phyloP scores from a whole-genome alignment of 2,888 invertebrate species.

The Amiota communis region DNA sequence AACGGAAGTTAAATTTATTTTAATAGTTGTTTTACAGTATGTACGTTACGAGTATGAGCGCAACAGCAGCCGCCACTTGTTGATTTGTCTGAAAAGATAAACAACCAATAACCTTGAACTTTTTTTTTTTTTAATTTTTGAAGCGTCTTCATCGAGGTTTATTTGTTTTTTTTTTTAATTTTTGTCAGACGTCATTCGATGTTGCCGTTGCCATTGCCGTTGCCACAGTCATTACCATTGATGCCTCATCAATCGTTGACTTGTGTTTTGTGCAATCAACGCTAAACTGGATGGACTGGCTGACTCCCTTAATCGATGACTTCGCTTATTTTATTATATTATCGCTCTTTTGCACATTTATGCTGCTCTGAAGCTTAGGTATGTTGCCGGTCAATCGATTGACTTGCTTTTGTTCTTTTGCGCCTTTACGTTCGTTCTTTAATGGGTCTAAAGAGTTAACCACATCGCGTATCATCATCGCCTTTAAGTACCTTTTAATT shows the following conservation, averaged over 20 bases:
- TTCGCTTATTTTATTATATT: constrained; percentile 46
- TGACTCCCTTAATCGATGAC: constrained; percentile 40
- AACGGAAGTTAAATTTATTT: constrained; percentile 31
- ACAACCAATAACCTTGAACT: background rate
- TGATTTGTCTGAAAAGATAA: background rate
- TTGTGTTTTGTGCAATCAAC: background rate
- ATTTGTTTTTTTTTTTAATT: background rate
- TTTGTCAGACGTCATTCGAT: constrained; percentile 38
- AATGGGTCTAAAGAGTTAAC: constrained; percentile 17
- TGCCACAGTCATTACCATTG: constrained; percentile 49
- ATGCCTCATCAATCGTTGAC: background rate
- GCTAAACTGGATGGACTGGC: background rate
- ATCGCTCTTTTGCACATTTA: constrained; percentile 46
- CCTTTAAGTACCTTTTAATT: constrained; percentile 64
- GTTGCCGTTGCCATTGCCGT: constrained; percentile 28
- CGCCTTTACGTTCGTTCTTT: background rate
- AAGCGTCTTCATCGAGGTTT: background rate
- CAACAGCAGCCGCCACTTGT: background rate
- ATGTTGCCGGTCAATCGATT: background rate
- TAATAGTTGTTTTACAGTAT: constrained; percentile 23
- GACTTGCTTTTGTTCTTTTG: background rate
- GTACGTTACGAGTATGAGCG: background rate
- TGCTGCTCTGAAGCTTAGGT: background rate
- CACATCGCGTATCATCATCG: constrained; percentile 61
- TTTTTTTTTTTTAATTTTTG: too few relatives aligned